phyloP scores from a whole-genome alignment of 2,113 vertebrate genomes.

The Alaudala cheleensis region DNA sequence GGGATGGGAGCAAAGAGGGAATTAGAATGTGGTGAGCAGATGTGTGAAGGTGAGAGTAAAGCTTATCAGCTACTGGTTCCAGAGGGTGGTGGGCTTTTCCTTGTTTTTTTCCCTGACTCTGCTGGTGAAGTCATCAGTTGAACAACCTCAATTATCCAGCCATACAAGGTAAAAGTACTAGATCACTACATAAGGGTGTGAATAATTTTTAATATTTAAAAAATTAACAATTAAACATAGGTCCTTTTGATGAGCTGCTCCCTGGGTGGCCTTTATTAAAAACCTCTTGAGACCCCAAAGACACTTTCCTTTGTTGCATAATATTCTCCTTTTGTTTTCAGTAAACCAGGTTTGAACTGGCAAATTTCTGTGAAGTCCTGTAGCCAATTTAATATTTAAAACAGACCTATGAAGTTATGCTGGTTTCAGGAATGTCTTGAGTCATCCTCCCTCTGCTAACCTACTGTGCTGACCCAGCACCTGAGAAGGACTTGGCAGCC shows the following conservation, averaged over 20 bases:
- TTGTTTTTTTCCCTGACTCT: background rate
- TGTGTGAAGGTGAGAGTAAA: conserved; percentile 61
- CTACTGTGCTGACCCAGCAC: background rate
- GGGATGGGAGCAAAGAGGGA: background rate
- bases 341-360: conserved; percentile 6
- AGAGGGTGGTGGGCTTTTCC: background rate
- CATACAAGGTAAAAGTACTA: background rate
- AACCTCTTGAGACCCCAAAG: background rate
- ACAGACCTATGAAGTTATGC: background rate
- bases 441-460: background rate
- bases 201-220: background rate
- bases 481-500: background rate
- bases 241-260: background rate
- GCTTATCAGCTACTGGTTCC: conserved; percentile 57
- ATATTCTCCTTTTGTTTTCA: background rate
- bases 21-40: conserved; percentile 48
- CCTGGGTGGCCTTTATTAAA: background rate
- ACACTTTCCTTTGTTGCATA: background rate
- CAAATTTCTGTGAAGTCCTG: background rate
- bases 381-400: conserved; percentile 12
- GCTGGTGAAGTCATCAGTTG: background rate
- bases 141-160: background rate
- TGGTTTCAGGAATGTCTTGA: background rate
- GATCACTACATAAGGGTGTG: background rate
- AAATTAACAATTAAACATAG: background rate